Conservation (phyloP, 2,888 invertebrate genomes). For the Muschampia staudingeri region DNA sequence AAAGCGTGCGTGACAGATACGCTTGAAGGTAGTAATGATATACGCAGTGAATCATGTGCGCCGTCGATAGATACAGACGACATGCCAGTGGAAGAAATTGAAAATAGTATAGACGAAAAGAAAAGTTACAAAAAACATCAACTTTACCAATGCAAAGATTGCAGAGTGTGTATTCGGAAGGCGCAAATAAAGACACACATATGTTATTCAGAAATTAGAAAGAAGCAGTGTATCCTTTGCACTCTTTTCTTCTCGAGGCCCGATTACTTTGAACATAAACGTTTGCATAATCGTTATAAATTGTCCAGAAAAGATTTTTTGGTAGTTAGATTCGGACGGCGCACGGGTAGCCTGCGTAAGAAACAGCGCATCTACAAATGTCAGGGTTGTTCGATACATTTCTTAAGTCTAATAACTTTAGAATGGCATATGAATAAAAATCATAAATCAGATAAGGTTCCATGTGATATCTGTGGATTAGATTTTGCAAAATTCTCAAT, state of each 20-base stretch:
- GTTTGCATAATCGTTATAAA: constrained; percentile 4
- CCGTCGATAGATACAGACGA: neutral
- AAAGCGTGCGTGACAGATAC: neutral
- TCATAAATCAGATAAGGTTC: neutral
- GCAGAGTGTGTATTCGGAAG: constrained; percentile 37
- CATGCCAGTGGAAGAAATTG: neutral
- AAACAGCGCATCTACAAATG: constrained; percentile 30
- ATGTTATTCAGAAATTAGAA: constrained; percentile 44
- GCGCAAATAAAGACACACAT: constrained; percentile 13
- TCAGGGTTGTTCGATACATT: constrained; percentile 35
- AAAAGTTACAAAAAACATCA: neutral
- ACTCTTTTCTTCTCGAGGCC: constrained; percentile 19
- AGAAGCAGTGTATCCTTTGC: constrained; percentile 32
- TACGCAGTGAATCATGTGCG: neutral
- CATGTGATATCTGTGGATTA: constrained; percentile 12
- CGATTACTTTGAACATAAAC: constrained; percentile 11
- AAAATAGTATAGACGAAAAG: constrained; percentile 14
- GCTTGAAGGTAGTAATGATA: neutral
- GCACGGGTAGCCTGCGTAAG: neutral
- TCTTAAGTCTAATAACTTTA: constrained; percentile 12
- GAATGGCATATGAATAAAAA: constrained; percentile 36
- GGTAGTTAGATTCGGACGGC: constrained; percentile 21
- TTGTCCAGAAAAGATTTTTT: constrained; percentile 39
- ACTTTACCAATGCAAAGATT: constrained; percentile 46
- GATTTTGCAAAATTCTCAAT: constrained; percentile 22